Conservation (phyloP, 35 echinoderm and acorn worm species). For the Ophiothrix spiculata region DNA sequence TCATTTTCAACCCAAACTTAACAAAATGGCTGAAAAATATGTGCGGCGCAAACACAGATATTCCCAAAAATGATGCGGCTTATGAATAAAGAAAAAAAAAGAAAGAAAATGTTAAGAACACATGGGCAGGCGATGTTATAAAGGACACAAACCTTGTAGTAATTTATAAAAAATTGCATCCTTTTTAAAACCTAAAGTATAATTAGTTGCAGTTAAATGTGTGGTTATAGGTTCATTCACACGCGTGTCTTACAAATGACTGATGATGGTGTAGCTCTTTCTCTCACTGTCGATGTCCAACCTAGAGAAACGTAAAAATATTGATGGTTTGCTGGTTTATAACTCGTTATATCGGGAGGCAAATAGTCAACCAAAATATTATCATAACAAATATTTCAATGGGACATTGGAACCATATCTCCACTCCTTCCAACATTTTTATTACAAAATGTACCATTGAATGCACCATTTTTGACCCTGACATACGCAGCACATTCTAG, state of each 20-base stretch:
- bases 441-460: background rate
- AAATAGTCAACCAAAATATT: background rate
- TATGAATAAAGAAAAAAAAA: background rate
- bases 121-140: background rate
- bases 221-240: background rate
- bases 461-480: constrained; percentile 6
- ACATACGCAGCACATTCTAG: constrained; percentile 6
- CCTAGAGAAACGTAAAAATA: constrained; percentile 13
- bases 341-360: background rate
- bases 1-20: background rate
- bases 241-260: constrained; percentile 8
- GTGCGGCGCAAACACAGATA: constrained; percentile 8
- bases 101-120: background rate
- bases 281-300: background rate
- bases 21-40: constrained; percentile 9
- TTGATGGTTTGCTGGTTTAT: background rate
- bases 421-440: background rate
- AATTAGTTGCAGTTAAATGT: constrained; percentile 12
- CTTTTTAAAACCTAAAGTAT: background rate
- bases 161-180: background rate
- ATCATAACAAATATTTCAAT: background rate
- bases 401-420: no score
- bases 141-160: constrained; percentile 1
- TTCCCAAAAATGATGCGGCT: constrained; percentile 11
- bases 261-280: background rate